Evolutionary conservation across 2,797 vertebrate genomes (phyloP), one percentile per base, ranked within the genome.

Genomic region (Halcyon smyrnensis): DNA sequence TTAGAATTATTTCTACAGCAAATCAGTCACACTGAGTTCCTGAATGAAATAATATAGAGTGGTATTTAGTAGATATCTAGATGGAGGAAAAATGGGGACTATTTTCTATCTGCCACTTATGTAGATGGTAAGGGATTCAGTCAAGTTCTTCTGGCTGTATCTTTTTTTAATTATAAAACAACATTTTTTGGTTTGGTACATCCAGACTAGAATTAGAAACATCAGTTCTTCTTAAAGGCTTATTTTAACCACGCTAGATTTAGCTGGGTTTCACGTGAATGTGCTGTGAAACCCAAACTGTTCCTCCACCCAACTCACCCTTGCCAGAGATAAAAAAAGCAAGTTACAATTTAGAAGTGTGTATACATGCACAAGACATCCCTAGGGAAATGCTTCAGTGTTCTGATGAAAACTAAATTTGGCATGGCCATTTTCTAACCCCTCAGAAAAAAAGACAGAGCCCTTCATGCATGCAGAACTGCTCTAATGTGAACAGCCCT

Each of bases 371-470:
- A 21, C 34, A 84, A 46, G 65, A 24, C 41, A 20, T 67, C 85
- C 88, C 90, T 46, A 76, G 54, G 34, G 67, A 74, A 95, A 86
- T 0, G 0, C 69, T 73, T 57, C 68, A 95, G 74, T 39, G 59
- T 77, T 94, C 70, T 95, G 88, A 94, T 0, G 46, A 69, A 95
- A 96, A 96, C 51, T 79, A 59, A 63, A 63, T 63, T 92, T 93
- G 92, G 88, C 81, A 3, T 89, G 92, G 74, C 92, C 95, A 82
- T 81, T 75, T 87, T 59, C 39, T 96, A 92, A 97, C 92, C 94
- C 56, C 84, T 84, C 36, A 34, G 73, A 87, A 67, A 41, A 41
- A 37, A 70, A 77, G 13, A 6, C 53, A 76, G 70, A 93, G 36
- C 36, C 59, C 20, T 12, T 97, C 94, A 91, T 67, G 86, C 80